These are phyloP conservation scores for Dermatemys mawii DNA, from an alignment of 2,113 vertebrate species.

Conservation along the genomic window DNA sequence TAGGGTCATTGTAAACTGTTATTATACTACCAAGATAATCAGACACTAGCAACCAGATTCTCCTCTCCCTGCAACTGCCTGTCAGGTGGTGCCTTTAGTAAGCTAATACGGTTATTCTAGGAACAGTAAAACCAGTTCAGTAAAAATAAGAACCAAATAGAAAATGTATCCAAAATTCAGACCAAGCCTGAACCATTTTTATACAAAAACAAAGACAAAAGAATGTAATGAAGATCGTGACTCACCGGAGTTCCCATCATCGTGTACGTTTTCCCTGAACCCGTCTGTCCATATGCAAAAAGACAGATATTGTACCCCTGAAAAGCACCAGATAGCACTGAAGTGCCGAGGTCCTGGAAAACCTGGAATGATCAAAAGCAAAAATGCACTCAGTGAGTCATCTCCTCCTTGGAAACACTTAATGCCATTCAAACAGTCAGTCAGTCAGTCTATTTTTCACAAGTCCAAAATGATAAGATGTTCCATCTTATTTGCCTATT, in stretches of 20 bases:
- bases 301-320: constrained; percentile 98
- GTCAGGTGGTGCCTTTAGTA: neutral
- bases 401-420: neutral
- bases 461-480: neutral
- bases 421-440: neutral
- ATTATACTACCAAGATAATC: neutral
- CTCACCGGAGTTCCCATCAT: constrained; percentile 98
- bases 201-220: neutral
- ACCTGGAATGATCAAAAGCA: constrained; percentile 81
- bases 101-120: neutral
- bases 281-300: constrained; percentile 98
- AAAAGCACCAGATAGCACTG: constrained; percentile 89
- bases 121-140: neutral
- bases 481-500: neutral
- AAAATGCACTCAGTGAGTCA: neutral
- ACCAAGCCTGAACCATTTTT: neutral
- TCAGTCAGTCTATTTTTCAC: neutral
- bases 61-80: neutral
- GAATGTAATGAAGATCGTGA: constrained; percentile 8
- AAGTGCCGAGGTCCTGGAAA: constrained; percentile 95
- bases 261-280: constrained; percentile 97
- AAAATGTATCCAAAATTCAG: neutral
- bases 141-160: neutral
- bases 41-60: neutral
- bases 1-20: neutral